Evolutionary conservation across 30 jellyfish, hydroid and myxozoan genomes (phyloP).

Genomic region (Aurelia sp.): DNA sequence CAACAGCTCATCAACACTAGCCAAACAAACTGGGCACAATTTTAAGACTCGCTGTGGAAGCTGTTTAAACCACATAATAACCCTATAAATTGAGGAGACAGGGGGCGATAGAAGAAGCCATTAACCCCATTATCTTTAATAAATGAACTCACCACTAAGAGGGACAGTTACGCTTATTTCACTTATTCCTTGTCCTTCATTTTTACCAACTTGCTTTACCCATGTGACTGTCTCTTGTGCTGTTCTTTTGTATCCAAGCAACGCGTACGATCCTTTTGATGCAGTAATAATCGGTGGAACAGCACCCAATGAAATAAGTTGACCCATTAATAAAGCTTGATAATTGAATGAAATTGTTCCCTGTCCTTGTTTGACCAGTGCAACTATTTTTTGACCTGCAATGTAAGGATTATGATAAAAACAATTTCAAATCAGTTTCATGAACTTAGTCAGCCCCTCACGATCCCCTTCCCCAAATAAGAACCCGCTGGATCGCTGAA

Average conservation of each 20-base stretch:
- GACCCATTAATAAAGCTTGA: conserved; percentile 47
- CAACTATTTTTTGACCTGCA: conserved; percentile 68
- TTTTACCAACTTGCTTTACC: conserved; percentile 80
- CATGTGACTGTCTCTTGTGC: conserved; percentile 67
- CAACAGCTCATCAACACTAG: too few species aligned
- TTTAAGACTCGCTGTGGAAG: too few species aligned
- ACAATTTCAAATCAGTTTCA: background rate
- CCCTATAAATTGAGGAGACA: too few species aligned
- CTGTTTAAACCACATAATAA: too few species aligned
- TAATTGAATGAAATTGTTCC: conserved; percentile 52
- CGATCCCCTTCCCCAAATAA: conserved; percentile 64
- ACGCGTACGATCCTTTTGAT: conserved; percentile 77
- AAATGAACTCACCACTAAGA: conserved; percentile 51
- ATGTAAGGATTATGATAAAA: background rate
- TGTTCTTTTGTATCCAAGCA: conserved; percentile 76
- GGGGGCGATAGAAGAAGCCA: too few species aligned
- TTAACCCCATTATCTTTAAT: background rate
- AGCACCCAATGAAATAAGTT: conserved; percentile 81
- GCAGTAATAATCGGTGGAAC: conserved; percentile 80
- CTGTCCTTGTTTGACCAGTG: conserved; percentile 88
- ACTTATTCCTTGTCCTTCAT: conserved; percentile 80
- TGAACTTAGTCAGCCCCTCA: too few species aligned
- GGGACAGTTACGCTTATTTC: conserved; percentile 58
- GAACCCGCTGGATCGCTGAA: conserved; percentile 32
- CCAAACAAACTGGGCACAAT: too few species aligned